These are phyloP conservation scores for Erythrolamprus reginae DNA, from an alignment of 2,113 vertebrate species.

Conservation along the genomic window DNA sequence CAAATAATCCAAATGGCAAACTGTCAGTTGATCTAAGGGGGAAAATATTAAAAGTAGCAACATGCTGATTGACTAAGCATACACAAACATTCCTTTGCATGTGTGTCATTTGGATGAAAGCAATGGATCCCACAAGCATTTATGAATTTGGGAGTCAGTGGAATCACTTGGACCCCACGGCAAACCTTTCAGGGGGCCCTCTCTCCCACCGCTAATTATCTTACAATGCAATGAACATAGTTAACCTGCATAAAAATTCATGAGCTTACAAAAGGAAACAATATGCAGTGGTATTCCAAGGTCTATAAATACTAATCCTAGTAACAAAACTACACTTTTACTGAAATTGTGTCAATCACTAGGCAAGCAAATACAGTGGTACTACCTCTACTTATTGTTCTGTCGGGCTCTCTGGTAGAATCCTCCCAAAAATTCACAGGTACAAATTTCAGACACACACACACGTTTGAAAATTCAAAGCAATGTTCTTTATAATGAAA, in stretches of 20 bases:
- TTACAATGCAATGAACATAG: not conserved
- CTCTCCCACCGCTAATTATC: not conserved
- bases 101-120: not conserved
- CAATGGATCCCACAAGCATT: not conserved
- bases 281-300: not conserved
- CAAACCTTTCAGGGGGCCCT: not conserved
- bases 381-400: no score
- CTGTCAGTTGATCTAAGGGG: not conserved
- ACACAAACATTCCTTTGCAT: not conserved
- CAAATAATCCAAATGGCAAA: constrained; percentile 4
- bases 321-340: not conserved
- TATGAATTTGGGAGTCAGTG: not conserved
- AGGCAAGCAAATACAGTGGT: not conserved
- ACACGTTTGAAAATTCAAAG: no score
- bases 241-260: not conserved
- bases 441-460: no score
- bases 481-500: no score
- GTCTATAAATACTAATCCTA: not conserved
- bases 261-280: not conserved
- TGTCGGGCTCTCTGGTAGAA: no score
- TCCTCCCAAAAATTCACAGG: no score
- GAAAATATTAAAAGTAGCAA: not conserved
- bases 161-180: not conserved
- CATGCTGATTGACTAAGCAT: not conserved
- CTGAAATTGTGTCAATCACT: not conserved